A percentile compares a stretch with the other conserved stretches of the same genome.
phyloP scores from a whole-genome alignment of 2,888 invertebrate species.

The Drosophila meridionalis region DNA sequence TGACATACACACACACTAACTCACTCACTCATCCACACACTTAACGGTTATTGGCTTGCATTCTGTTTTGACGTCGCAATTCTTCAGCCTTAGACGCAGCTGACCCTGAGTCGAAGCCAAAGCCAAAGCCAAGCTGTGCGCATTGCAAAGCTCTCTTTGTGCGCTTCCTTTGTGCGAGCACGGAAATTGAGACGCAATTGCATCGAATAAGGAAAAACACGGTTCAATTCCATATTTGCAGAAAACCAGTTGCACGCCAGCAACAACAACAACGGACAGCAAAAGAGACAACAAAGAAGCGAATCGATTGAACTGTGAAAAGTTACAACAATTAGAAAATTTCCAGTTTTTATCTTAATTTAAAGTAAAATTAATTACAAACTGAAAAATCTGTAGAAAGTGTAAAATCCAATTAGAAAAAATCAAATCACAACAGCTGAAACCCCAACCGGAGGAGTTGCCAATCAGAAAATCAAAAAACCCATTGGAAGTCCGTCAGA shows the following conservation, averaged over 20 bases:
- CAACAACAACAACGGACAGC: slow-evolving; percentile 9
- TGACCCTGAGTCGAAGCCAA: slow-evolving; percentile 42
- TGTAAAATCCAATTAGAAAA: background rate
- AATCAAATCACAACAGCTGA: background rate
- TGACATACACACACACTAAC: slow-evolving; percentile 1
- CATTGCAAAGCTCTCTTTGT: background rate
- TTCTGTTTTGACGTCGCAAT: slow-evolving; percentile 49
- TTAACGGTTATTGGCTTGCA: slow-evolving; percentile 39
- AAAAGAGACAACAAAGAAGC: slow-evolving; percentile 24
- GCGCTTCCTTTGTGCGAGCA: slow-evolving; percentile 18
- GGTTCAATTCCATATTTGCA: slow-evolving; percentile 48
- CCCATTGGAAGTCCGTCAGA: background rate
- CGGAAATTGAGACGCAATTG: slow-evolving; percentile 53
- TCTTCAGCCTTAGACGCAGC: slow-evolving; percentile 23
- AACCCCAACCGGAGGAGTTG: background rate
- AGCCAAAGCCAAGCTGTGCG: slow-evolving; percentile 10
- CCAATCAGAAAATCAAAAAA: background rate
- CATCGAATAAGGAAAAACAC: slow-evolving; percentile 51
- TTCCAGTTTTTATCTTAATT: background rate
- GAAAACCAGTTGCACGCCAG: slow-evolving; percentile 54
- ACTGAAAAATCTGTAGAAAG: background rate
- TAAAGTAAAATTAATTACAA: background rate
- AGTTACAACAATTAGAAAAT: background rate
- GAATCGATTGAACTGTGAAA: background rate
- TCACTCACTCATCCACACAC: background rate